Evolutionary conservation across 2,113 vertebrate species (phyloP).

Genomic region (Leptocoma aspasia): DNA sequence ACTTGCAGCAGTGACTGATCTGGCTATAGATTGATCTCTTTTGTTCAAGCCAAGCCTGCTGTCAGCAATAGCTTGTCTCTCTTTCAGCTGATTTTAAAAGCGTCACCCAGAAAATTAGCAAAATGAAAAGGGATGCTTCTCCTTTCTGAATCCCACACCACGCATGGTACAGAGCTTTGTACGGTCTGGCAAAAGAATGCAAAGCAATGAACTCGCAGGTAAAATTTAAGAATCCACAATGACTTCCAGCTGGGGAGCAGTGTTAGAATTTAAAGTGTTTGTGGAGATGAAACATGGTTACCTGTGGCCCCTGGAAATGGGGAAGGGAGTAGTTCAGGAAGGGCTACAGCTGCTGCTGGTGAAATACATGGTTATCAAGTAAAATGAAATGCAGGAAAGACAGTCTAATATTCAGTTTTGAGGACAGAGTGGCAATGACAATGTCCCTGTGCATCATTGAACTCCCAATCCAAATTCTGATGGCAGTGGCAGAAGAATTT

Average conservation of each 20-base stretch:
- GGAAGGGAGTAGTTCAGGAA: background rate
- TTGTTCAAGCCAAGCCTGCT: constrained; percentile 2
- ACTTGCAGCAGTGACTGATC: background rate
- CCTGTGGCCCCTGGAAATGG: background rate
- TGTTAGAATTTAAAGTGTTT: background rate
- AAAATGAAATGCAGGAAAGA: background rate
- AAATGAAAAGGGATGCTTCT: background rate
- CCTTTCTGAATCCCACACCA: background rate
- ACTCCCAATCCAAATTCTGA: background rate
- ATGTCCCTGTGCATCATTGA: background rate
- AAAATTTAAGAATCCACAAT: background rate
- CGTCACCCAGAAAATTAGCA: background rate
- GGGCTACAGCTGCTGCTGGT: background rate
- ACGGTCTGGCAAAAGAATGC: background rate
- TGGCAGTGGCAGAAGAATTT: background rate
- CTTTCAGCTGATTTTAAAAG: constrained; percentile 11
- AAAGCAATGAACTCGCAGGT: background rate
- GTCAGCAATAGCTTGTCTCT: background rate
- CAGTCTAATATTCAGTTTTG: background rate
- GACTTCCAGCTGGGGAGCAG: background rate
- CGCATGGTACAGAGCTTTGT: background rate
- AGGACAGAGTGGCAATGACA: background rate
- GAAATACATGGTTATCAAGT: background rate
- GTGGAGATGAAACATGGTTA: background rate
- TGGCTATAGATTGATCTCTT: background rate